Conservation (phyloP, 2,888 invertebrate species). For the Candidula unifasciata region DNA sequence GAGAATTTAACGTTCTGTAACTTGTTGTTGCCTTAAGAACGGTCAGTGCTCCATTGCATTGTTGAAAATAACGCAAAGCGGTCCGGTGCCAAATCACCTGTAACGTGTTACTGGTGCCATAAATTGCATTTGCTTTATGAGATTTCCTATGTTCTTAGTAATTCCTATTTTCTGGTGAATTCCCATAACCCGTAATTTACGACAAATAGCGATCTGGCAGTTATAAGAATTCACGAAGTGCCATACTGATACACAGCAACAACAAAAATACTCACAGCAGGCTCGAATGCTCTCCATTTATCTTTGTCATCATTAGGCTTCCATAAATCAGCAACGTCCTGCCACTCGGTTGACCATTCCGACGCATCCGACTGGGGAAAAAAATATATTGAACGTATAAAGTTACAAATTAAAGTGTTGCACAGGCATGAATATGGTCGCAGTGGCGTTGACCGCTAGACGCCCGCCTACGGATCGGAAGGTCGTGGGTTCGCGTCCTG, state of each 20-base stretch:
- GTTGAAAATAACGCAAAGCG: no score
- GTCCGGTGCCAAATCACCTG: no score
- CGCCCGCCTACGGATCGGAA: no score
- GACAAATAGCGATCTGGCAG: background rate
- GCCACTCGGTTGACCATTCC: constrained; percentile 23
- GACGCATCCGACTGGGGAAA: constrained; percentile 26
- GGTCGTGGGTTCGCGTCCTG: no score
- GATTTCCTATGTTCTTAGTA: no score
- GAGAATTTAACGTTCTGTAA: no score
- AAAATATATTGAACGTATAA: background rate
- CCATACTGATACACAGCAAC: background rate
- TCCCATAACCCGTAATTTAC: background rate
- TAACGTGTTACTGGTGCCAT: no score
- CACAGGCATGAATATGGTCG: background rate
- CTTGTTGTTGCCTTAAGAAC: no score
- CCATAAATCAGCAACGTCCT: constrained; percentile 47
- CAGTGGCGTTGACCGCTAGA: no score
- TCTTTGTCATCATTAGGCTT: constrained; percentile 43
- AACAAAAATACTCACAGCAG: constrained; percentile 33
- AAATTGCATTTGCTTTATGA: no score
- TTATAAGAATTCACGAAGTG: background rate
- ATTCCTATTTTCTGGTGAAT: background rate
- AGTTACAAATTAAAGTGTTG: background rate
- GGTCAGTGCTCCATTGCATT: no score
- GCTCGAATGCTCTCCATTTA: constrained; percentile 53